Base-by-base conservation (phyloP, 2,797 vertebrate species). In the Mormyrus proboscirostris region DNA sequence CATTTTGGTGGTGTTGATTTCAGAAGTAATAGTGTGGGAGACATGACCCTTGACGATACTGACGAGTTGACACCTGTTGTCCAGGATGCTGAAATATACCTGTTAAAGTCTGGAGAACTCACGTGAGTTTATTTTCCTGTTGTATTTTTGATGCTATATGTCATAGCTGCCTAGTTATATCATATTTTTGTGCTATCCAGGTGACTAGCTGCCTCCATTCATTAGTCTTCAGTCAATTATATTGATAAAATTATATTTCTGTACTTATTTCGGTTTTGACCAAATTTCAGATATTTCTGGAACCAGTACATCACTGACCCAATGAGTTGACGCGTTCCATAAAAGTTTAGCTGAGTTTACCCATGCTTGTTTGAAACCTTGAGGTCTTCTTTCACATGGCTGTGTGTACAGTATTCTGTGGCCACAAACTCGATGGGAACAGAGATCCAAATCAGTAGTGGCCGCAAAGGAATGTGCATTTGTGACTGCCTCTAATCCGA, bases 81-180 rank as follows among this genome's bases (percentile, higher is more conserved):
- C 41, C 98, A 99, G 93, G 98, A 99, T 57, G 95, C 97, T n/a
- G 98, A 99, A 91, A 97, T 98, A 94, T 96, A 96, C 93, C 93
- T 99, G 92, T 94, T 99, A 87, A 98, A 97, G 93, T 97, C 97
- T 0, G 98, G 98, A 93, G 98, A 99, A 88, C 94, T 97, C 86
- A 99, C 97, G 98, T 99, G 93, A 96, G 97, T 95, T 50, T 69
- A 33, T 69, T 29, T 69, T 33, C 10, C 25, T 33, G 22, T 69
- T 55, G 49, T 50, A 50, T 62, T 62, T 62, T 62, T 2, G 7
- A 62, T 69, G 9, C 9, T 69, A 14, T 33, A 73, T 38, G 12
- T 16, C 29, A 38, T 73, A 38, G 4, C 29, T 38, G 65, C 65
- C 29, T 73, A 5, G 65, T 0, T 16, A 5, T 38, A 73, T 73